phyloP scores from a whole-genome alignment of 1,140 invertebrate species.

The Maconellicoccus hirsutus region DNA sequence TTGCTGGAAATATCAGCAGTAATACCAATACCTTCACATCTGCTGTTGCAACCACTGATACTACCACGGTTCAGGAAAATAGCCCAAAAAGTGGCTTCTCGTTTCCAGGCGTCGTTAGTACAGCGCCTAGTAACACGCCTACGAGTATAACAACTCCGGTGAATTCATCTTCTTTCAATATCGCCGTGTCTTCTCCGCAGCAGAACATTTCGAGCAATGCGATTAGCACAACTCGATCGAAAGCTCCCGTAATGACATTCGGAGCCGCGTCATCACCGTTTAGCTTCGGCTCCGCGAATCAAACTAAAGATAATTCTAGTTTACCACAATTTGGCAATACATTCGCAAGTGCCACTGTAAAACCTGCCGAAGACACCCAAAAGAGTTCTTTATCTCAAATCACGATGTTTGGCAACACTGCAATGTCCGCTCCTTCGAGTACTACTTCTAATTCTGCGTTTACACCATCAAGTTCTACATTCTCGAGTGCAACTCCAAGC shows the following conservation, averaged over 20 bases:
- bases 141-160: neutral
- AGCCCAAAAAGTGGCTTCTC: neutral
- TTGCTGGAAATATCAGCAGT: too few species aligned
- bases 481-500: neutral
- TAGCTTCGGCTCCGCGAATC: neutral
- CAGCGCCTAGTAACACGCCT: neutral
- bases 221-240: neutral
- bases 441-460: neutral
- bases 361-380: neutral
- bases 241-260: neutral
- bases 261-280: neutral
- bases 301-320: neutral
- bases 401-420: neutral
- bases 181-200: neutral
- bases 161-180: neutral
- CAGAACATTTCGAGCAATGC: neutral
- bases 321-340: neutral
- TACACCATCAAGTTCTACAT: neutral
- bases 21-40: too few species aligned
- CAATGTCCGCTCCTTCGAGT: too few species aligned
- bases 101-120: neutral
- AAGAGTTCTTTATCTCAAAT: neutral
- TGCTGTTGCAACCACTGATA: too few species aligned
- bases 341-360: neutral
- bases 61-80: neutral